Evolutionary conservation across 2,888 invertebrate genomes (phyloP), one percentile per base, ranked within the genome.

Genomic region (Agrotis segetum): DNA sequence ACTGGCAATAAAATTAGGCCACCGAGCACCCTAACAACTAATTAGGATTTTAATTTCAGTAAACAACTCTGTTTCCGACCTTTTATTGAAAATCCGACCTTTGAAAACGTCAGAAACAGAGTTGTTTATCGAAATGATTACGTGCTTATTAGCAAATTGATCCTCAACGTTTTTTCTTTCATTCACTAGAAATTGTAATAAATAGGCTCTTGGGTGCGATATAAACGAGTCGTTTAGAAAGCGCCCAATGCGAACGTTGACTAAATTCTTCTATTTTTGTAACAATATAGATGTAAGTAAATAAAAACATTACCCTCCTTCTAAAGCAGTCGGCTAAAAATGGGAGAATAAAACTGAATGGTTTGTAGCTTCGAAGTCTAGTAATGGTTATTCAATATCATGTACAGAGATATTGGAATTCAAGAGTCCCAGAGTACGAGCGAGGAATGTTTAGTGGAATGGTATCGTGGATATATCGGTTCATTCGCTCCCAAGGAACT

Each of bases 311-410:
- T 9, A 40, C 40, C 40, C 40, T 40, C 40, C 9, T 34, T 34
- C 34, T 40, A 9, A 40, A 40, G 40, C 11, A 40, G 9, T 40
- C 11, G 40, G 11, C 9, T 40, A 40, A 40, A 40, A 40, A 40
- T 11, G 40, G 4, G 53, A n/a, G 40, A 62, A 74, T 68, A 68
- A 58, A 79, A 79, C 60, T 52, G 61, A 75, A 69, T 66, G 58
- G 46, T 44, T 11, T 66, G 52, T 58, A 53, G 24, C 62, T 44
- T 59, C 52, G 50, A 61, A 40, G 46, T 17, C 73, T 67, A 52
- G 29, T 77, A 64, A 74, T 79, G 74, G 74, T 77, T 79, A 66
- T 79, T 82, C 66, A 75, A 79, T 80, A 68, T 78, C 64, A 76
- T 63, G 71, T 53, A 62, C 50, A 73, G 50, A 63, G 72, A 61